These are phyloP conservation scores for Cylloceria caligata DNA, from an alignment of 2,888 invertebrate genomes.

Conservation along the genomic window DNA sequence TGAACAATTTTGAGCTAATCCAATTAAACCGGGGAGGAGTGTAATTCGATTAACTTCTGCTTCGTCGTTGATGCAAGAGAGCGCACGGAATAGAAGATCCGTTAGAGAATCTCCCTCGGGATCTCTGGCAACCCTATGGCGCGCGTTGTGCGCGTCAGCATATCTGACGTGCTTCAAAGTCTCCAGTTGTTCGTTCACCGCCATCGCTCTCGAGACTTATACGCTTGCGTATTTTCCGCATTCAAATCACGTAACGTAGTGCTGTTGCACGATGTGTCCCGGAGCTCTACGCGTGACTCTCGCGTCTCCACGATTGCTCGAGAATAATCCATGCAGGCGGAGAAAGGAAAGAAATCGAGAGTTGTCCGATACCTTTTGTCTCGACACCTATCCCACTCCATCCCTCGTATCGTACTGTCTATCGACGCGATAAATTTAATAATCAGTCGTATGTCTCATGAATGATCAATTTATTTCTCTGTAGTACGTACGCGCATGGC, in stretches of 20 bases:
- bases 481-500: neutral
- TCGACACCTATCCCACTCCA: neutral
- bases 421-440: constrained; percentile 47
- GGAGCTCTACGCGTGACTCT: constrained; percentile 53
- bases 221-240: constrained; percentile 25
- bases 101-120: constrained; percentile 8
- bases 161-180: constrained; percentile 45
- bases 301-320: constrained; percentile 20
- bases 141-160: constrained; percentile 18
- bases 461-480: constrained; percentile 54
- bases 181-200: constrained; percentile 46
- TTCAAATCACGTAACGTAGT: constrained; percentile 64
- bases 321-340: constrained; percentile 28
- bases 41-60: constrained; percentile 57
- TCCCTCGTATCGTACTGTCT: neutral
- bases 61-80: constrained; percentile 40
- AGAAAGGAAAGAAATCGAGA: neutral
- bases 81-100: constrained; percentile 21
- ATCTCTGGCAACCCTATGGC: neutral
- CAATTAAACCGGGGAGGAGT: constrained; percentile 47
- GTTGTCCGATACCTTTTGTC: constrained; percentile 11
- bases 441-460: constrained; percentile 35
- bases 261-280: constrained; percentile 59
- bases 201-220: constrained; percentile 9
- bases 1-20: constrained; percentile 53